Evolutionary conservation across 2,797 vertebrate species (phyloP), one percentile per base, ranked within the genome.

Genomic region (Cichlasoma orientale): DNA sequence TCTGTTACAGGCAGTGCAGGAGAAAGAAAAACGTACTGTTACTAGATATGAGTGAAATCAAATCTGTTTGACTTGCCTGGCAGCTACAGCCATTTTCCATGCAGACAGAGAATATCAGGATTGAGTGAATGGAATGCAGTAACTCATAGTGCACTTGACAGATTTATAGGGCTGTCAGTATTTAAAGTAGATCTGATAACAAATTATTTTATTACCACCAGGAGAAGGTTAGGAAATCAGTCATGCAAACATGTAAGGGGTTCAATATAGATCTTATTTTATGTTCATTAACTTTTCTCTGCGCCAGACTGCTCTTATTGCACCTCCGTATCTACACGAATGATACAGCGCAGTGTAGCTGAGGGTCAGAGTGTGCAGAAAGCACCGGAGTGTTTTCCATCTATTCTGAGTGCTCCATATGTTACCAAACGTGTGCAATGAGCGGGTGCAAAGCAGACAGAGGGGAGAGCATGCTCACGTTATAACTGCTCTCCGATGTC

Each of bases 41-140:
- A 95, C 92, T 82, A 95, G 95, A 96, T 95, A 95, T 86, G 86
- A 92, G 90, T 95, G 96, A 96, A 96, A 96, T 95, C 85, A 90
- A 93, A 96, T 96, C 94, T 93, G 87, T 93, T 94, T 94, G 91
- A 94, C 93, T 95, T 87, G 91, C 93, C 95, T 89, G 85, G 84
- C 90, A 92, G 95, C 93, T 89, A 92, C 74, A 82, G 86, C 88
- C 86, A 77, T 92, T 93, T 91, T 91, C 88, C 89, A 90, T 74
- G 61, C 78, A 83, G 86, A 89, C 85, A 80, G 82, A 80, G 82
- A 88, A 90, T 78, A 93, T 93, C 86, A 86, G 88, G 84, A 90
- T 78, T 88, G 93, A 93, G 86, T 80, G 87, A 89, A 79, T 75
- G 87, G 92, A 94, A 93, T 89, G 91, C 84, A 86, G 88, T 88